phyloP scores from a whole-genome alignment of 2,113 vertebrate genomes.

The Rana temporaria region DNA sequence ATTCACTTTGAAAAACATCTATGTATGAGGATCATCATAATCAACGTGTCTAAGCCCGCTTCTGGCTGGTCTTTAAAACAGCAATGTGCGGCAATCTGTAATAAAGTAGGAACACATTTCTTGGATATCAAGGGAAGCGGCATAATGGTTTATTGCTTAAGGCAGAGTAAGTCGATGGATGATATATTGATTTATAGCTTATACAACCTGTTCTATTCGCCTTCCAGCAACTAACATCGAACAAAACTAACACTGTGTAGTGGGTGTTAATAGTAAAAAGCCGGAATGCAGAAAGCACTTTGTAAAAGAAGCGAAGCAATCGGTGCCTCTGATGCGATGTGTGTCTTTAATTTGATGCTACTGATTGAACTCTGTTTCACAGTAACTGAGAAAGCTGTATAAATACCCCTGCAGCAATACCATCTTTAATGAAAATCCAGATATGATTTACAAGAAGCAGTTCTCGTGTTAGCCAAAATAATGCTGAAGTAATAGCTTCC shows the following conservation, averaged over 20 bases:
- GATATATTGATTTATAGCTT: slow-evolving; percentile 32
- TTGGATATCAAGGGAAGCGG: background rate
- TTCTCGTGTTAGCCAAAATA: slow-evolving; percentile 40
- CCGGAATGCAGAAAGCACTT: slow-evolving; percentile 38
- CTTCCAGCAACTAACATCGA: background rate
- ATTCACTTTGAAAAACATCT: too few relatives aligned
- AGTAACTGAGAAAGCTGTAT: slow-evolving; percentile 43
- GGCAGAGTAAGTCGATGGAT: slow-evolving; percentile 19
- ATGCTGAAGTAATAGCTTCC: slow-evolving; percentile 49
- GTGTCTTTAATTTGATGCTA: slow-evolving; percentile 50
- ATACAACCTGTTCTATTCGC: background rate
- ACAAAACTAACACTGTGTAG: slow-evolving; percentile 12
- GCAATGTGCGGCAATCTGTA: background rate
- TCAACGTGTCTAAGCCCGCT: background rate
- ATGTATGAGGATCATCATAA: background rate
- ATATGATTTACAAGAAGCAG: slow-evolving; percentile 51
- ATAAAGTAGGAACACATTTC: background rate
- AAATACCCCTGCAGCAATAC: slow-evolving; percentile 49
- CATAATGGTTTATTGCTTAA: slow-evolving; percentile 7
- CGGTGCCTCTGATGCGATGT: slow-evolving; percentile 17
- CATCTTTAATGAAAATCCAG: slow-evolving; percentile 51
- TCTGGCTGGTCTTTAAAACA: background rate
- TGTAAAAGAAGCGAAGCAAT: slow-evolving; percentile 33
- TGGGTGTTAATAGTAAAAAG: slow-evolving; percentile 16
- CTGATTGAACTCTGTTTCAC: slow-evolving; percentile 50